Conservation (phyloP, 2,888 invertebrate species). For the Gymnocheta viridis region DNA sequence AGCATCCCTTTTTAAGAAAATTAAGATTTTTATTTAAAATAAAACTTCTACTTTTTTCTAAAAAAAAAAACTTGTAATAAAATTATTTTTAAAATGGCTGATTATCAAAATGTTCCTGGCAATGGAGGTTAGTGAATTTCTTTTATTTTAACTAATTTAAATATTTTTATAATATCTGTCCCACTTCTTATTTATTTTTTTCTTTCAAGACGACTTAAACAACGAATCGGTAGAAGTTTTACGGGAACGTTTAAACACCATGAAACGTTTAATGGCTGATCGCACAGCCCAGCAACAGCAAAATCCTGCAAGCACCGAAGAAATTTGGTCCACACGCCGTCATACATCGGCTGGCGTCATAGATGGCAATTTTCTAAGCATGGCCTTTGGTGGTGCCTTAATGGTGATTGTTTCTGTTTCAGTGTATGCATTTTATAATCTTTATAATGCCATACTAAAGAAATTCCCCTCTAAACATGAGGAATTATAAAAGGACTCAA, state of each 20-base stretch:
- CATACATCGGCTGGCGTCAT: constrained; percentile 85
- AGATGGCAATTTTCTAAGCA: constrained; percentile 89
- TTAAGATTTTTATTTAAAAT: constrained; percentile 5
- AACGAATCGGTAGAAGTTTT: constrained; percentile 91
- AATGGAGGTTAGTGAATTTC: constrained; percentile 41
- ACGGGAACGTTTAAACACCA: constrained; percentile 88
- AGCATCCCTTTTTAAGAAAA: constrained; percentile 55
- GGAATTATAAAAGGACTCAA: constrained; percentile 85
- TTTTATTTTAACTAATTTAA: background rate
- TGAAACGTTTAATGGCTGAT: constrained; percentile 92
- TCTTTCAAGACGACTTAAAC: constrained; percentile 78
- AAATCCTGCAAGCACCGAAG: constrained; percentile 80
- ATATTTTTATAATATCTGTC: background rate
- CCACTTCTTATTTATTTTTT: background rate
- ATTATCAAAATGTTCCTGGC: constrained; percentile 62
- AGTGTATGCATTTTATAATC: constrained; percentile 92
- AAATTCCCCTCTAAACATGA: constrained; percentile 92
- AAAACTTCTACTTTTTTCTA: background rate
- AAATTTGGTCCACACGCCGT: constrained; percentile 80
- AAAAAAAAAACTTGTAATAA: constrained; percentile 1
- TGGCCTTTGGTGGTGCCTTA: constrained; percentile 91
- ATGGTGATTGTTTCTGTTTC: constrained; percentile 91
- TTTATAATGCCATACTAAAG: constrained; percentile 90
- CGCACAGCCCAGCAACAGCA: constrained; percentile 83
- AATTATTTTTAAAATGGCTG: constrained; percentile 39